phyloP scores from a whole-genome alignment of 2,888 invertebrate species.

The Rotaria sp. region DNA sequence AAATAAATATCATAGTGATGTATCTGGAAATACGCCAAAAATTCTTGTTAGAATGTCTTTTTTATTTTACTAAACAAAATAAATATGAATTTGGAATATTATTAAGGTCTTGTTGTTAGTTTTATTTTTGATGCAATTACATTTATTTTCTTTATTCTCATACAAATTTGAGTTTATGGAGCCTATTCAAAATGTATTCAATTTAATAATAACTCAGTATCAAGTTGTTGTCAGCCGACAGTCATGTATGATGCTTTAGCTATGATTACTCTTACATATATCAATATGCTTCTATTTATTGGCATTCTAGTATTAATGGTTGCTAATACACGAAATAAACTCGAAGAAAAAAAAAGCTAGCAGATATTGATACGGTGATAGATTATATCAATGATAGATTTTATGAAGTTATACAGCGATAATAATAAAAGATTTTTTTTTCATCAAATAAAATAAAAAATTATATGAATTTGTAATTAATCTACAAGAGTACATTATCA shows the following conservation, averaged over 20 bases:
- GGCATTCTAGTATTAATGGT: not conserved
- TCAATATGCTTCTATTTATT: not conserved
- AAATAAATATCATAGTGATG: not conserved
- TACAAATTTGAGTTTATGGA: not conserved
- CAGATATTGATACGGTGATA: not conserved
- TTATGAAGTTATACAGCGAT: no score
- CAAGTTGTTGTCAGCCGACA: not conserved
- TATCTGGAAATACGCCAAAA: not conserved
- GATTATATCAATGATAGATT: not conserved
- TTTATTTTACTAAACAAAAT: no score
- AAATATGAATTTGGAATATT: not conserved
- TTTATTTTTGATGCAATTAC: not conserved
- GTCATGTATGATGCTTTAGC: not conserved
- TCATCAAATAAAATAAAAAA: not conserved
- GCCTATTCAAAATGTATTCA: not conserved
- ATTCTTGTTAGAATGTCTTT: not conserved
- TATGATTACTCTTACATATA: not conserved
- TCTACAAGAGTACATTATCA: no score
- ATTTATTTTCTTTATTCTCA: not conserved
- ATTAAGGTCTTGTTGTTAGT: not conserved
- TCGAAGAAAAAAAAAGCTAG: not conserved
- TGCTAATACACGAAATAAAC: not conserved
- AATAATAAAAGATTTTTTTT: not conserved
- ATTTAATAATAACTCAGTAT: not conserved
- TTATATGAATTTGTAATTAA: not conserved